Percentiles rank a stretch among this genome's conserved stretches.
Evolutionary conservation across 1,140 invertebrate genomes (phyloP).

Genomic region (Euura lappo): DNA sequence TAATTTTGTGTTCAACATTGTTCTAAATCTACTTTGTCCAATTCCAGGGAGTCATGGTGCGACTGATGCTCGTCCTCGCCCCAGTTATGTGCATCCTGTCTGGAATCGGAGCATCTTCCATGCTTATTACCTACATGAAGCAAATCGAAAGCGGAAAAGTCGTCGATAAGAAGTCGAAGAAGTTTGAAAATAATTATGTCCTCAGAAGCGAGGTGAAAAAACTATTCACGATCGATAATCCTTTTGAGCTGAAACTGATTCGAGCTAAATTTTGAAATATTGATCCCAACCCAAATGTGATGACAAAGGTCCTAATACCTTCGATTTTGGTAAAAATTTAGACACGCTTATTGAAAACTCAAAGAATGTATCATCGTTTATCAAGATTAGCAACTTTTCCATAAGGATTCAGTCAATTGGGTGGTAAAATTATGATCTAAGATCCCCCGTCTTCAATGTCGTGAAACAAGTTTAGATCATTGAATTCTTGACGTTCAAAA

Average conservation of each 20-base stretch:
- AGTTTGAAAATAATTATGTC: constrained; percentile 82
- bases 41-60: constrained; percentile 94
- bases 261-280: too few relatives aligned
- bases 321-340: too few relatives aligned
- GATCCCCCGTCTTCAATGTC: neutral
- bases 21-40: constrained; percentile 23
- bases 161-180: constrained; percentile 71
- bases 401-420: too few relatives aligned
- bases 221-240: neutral
- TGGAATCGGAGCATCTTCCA: constrained; percentile 90
- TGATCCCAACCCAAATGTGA: too few relatives aligned
- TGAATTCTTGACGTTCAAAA: too few relatives aligned
- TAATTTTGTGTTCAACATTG: constrained; percentile 14
- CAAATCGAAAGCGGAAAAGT: constrained; percentile 72
- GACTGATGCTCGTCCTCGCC: constrained; percentile 95
- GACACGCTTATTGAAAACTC: too few relatives aligned
- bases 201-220: constrained; percentile 80
- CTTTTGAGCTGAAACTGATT: too few relatives aligned
- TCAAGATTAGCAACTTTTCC: too few relatives aligned
- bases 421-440: too few relatives aligned
- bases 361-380: too few relatives aligned
- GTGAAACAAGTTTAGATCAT: too few relatives aligned
- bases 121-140: constrained; percentile 90
- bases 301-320: too few relatives aligned
- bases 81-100: constrained; percentile 98